Conservation (phyloP, 2,113 vertebrate genomes). For the Felis catus region DNA sequence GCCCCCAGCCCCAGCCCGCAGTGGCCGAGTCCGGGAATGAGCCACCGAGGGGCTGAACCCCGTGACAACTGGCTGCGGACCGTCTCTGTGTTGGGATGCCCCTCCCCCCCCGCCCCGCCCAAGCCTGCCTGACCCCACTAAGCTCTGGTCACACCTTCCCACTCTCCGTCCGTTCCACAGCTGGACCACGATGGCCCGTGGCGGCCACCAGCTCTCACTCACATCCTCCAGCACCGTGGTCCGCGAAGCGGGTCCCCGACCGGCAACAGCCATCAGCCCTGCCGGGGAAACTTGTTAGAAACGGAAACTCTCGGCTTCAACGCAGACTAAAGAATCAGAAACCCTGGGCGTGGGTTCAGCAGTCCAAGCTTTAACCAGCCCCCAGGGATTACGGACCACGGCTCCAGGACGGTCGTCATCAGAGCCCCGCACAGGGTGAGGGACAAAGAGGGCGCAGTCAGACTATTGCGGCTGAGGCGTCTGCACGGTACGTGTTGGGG, state of each 20-base stretch:
- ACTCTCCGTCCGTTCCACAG: background rate
- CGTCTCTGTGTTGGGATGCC: background rate
- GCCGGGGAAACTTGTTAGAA: background rate
- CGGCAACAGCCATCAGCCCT: background rate
- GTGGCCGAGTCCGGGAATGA: background rate
- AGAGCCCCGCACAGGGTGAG: background rate
- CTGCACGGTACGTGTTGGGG: background rate
- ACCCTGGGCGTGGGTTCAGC: background rate
- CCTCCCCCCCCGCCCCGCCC: background rate
- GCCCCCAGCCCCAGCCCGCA: background rate
- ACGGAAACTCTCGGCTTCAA: background rate
- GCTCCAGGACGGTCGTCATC: background rate
- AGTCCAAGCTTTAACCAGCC: background rate
- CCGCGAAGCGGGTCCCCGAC: background rate
- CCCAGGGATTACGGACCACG: too few species aligned
- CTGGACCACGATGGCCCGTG: too few species aligned
- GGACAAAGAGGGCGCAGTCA: background rate
- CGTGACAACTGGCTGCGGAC: background rate
- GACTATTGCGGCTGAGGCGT: accelerated
- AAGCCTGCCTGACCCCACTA: too few species aligned
- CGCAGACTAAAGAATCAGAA: background rate
- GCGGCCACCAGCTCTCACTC: too few species aligned
- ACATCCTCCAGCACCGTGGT: background rate
- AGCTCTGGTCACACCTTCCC: background rate
- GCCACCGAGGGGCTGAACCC: too few species aligned